phyloP scores from a whole-genome alignment of 2,113 vertebrate genomes.

The Myanophis thanlyinensis region DNA sequence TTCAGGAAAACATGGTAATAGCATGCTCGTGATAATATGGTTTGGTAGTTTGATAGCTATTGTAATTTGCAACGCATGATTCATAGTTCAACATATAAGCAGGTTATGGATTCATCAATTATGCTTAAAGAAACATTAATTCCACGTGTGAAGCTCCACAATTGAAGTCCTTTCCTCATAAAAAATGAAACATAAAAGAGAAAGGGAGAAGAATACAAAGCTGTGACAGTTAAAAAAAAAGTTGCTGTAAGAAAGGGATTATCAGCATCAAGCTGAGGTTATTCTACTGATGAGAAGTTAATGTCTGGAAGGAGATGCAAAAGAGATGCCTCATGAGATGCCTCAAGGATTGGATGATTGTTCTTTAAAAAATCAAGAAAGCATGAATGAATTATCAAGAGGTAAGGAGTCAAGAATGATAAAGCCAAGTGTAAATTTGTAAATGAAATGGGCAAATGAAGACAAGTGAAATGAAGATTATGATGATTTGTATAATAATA shows the following conservation, averaged over 20 bases:
- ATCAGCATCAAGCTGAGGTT: neutral
- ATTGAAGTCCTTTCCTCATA: neutral
- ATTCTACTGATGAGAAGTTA: neutral
- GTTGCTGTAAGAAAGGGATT: neutral
- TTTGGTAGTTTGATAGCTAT: neutral
- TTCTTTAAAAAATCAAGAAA: neutral
- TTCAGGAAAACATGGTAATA: neutral
- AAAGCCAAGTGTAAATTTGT: neutral
- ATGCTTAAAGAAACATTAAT: neutral
- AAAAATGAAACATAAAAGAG: neutral
- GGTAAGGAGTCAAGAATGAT: neutral
- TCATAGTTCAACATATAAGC: neutral
- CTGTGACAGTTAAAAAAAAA: neutral
- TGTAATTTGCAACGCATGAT: neutral
- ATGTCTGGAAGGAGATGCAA: neutral
- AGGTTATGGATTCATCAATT: neutral
- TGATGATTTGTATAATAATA: neutral
- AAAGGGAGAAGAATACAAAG: neutral
- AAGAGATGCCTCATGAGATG: neutral
- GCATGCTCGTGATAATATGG: neutral
- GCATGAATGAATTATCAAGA: neutral
- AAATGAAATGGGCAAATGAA: neutral
- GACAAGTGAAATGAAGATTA: neutral
- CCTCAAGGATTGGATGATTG: neutral
- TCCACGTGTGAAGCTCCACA: neutral